phyloP scores from a whole-genome alignment of 2,113 vertebrate genomes.

The Lampris incognitus region DNA sequence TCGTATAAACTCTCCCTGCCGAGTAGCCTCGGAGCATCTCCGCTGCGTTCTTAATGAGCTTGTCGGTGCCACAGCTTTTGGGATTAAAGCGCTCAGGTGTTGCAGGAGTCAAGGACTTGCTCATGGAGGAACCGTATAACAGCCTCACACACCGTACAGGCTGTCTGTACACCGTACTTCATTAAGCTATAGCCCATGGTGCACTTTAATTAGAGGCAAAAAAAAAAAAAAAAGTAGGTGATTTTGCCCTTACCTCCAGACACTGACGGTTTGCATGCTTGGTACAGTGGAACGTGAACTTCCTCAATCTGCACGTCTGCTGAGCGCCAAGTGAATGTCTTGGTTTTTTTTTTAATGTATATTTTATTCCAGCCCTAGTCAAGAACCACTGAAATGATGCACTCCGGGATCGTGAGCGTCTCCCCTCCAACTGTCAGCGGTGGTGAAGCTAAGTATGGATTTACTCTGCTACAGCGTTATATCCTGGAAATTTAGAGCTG shows the following conservation, averaged over 20 bases:
- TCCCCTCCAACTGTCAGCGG: constrained; percentile 21
- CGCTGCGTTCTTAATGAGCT: constrained; percentile 38
- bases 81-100: constrained; percentile 40
- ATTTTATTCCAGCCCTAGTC: too few species aligned
- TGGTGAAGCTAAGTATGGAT: constrained; percentile 37
- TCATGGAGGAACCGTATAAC: constrained; percentile 38
- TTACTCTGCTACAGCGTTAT: constrained; percentile 40
- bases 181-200: constrained; percentile 56
- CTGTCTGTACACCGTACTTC: constrained; percentile 24
- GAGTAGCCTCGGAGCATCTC: not conserved
- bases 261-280: too few species aligned
- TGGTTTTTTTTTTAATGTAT: too few species aligned
- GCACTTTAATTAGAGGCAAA: constrained; percentile 45
- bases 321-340: too few species aligned
- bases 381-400: constrained; percentile 15
- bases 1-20: not conserved
- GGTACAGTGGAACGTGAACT: too few species aligned
- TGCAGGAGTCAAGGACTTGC: constrained; percentile 7
- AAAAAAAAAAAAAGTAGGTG: too few species aligned
- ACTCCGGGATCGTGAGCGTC: constrained; percentile 17
- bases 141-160: constrained; percentile 1
- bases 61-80: constrained; percentile 25
- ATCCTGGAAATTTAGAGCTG: constrained; percentile 49
- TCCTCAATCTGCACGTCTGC: too few species aligned
- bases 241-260: too few species aligned